Percentiles rank a stretch among this genome's conserved stretches.
phyloP scores from a whole-genome alignment of 2,113 vertebrate species.

The Paracanthobrama guichenoti region DNA sequence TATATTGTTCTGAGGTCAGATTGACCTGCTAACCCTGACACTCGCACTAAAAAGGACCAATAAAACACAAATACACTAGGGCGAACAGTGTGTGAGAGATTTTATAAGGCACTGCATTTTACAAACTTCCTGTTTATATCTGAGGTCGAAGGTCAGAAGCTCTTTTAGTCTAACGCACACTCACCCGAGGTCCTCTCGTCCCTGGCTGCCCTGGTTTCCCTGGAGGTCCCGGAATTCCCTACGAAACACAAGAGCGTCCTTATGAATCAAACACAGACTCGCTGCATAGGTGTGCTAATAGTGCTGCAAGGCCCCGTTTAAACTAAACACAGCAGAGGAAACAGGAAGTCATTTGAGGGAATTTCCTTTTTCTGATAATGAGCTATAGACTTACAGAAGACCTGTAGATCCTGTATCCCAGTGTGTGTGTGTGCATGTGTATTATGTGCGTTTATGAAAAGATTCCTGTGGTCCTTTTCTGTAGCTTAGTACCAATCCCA shows the following conservation, averaged over 20 bases:
- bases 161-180: constrained; percentile 59
- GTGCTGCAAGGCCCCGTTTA: neutral
- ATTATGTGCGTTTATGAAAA: neutral
- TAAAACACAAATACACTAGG: neutral
- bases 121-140: constrained; percentile 20
- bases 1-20: neutral
- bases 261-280: constrained; percentile 19
- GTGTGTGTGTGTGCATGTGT: neutral
- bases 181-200: constrained; percentile 89
- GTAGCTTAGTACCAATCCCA: neutral
- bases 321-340: constrained; percentile 42
- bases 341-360: constrained; percentile 48
- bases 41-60: neutral
- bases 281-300: neutral
- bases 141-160: constrained; percentile 28
- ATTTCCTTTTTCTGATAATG: constrained; percentile 38
- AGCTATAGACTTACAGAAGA: constrained; percentile 24
- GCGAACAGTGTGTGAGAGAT: neutral
- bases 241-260: constrained; percentile 55
- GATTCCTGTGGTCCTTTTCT: neutral
- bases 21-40: constrained; percentile 20
- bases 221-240: constrained; percentile 89
- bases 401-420: constrained; percentile 9
- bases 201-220: constrained; percentile 88
- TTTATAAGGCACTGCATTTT: constrained; percentile 8